Percentiles rank a stretch among this genome's conserved stretches.
Evolutionary conservation across 2,888 invertebrate species (phyloP).

Genomic region (Dioctria linearis): DNA sequence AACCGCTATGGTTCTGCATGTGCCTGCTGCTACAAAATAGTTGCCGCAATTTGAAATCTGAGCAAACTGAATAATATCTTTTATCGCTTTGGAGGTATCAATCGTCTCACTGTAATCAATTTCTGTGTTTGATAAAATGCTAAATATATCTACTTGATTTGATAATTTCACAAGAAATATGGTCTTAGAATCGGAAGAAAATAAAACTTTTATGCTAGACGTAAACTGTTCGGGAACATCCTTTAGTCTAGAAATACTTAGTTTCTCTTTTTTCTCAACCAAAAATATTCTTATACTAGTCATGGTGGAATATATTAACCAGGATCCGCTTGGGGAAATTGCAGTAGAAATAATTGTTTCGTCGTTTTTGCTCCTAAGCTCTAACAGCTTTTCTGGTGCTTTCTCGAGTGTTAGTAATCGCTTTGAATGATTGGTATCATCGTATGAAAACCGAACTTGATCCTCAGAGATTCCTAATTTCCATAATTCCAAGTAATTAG

Average conservation of each 20-base stretch:
- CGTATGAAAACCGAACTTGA: constrained; percentile 58
- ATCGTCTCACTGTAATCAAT: constrained; percentile 68
- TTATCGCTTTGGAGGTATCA: constrained; percentile 70
- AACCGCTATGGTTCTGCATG: constrained; percentile 77
- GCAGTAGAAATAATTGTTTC: constrained; percentile 81
- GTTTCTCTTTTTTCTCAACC: constrained; percentile 61
- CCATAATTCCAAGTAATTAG: constrained; percentile 78
- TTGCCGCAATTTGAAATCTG: constrained; percentile 73
- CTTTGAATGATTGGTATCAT: constrained; percentile 59
- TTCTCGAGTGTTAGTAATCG: constrained; percentile 62
- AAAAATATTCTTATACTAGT: constrained; percentile 76
- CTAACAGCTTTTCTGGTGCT: constrained; percentile 79
- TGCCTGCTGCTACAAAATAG: constrained; percentile 80
- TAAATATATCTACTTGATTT: constrained; percentile 70
- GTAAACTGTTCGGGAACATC: constrained; percentile 67
- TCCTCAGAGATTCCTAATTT: constrained; percentile 71
- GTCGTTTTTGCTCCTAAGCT: constrained; percentile 77
- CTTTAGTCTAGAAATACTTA: constrained; percentile 66
- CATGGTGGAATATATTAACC: constrained; percentile 83
- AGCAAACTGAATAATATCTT: constrained; percentile 74
- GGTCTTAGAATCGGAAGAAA: constrained; percentile 69
- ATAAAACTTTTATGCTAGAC: constrained; percentile 68
- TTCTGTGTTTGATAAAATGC: constrained; percentile 66
- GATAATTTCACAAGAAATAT: constrained; percentile 70
- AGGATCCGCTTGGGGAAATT: constrained; percentile 80